Conservation (phyloP, 2,888 invertebrate species). For the Calephelis perditalis region DNA sequence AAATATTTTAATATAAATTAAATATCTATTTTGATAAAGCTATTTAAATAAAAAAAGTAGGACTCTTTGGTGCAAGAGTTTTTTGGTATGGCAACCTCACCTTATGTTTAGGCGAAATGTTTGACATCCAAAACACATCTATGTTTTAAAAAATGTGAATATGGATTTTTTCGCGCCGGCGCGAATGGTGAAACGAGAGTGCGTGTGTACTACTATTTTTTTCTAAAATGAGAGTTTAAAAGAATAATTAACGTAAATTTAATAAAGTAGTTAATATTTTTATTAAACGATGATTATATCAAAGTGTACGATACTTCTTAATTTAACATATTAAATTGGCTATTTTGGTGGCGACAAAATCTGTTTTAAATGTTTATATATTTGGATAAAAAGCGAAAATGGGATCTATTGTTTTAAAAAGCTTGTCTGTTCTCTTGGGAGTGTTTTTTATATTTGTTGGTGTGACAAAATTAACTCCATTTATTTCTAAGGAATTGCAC, state of each 20-base stretch:
- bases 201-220: background rate
- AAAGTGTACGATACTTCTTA: background rate
- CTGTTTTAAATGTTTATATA: background rate
- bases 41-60: no score
- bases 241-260: background rate
- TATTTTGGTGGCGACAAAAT: background rate
- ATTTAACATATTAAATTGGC: background rate
- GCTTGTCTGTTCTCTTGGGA: slow-evolving; percentile 93
- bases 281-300: background rate
- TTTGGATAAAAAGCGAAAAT: slow-evolving; percentile 38
- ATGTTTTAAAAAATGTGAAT: slow-evolving; percentile 32
- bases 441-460: slow-evolving; percentile 97
- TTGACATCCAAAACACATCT: slow-evolving; percentile 20
- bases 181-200: slow-evolving; percentile 51
- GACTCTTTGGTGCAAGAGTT: background rate
- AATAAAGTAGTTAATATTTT: background rate
- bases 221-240: background rate
- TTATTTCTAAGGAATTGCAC: slow-evolving; percentile 95
- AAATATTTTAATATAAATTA: no score
- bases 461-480: slow-evolving; percentile 93
- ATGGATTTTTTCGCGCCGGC: slow-evolving; percentile 77
- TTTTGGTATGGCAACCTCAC: background rate
- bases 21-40: no score
- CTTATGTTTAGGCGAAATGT: slow-evolving; percentile 17
- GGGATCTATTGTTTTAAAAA: slow-evolving; percentile 89